A percentile compares a stretch with the other conserved stretches of the same genome.
phyloP scores from a whole-genome alignment of 2,888 invertebrate species.

The Pardosa pseudoannulata region DNA sequence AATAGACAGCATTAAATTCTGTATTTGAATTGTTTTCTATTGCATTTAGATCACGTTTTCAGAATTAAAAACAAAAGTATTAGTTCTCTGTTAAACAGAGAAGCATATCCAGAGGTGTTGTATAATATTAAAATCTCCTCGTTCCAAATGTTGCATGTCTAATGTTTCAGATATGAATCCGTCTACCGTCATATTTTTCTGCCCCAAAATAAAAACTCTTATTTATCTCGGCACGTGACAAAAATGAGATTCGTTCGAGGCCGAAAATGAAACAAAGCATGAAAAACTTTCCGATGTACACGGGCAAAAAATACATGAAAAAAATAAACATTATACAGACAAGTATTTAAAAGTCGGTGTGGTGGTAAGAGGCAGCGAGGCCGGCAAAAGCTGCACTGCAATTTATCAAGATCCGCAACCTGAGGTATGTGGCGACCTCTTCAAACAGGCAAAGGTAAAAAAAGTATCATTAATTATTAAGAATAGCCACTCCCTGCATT shows the following conservation, averaged over 20 bases:
- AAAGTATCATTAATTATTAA: constrained; percentile 71
- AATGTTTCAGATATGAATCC: too few species aligned
- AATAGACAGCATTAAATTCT: too few species aligned
- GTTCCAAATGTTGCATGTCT: too few species aligned
- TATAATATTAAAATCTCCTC: too few species aligned
- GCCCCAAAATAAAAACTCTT: background rate
- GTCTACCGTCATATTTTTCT: background rate
- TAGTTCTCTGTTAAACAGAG: too few species aligned
- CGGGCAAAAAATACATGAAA: background rate
- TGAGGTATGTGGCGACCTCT: constrained; percentile 55
- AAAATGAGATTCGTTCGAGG: constrained; percentile 8
- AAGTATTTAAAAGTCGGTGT: constrained; percentile 28
- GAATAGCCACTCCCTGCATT: constrained; percentile 60
- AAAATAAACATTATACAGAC: constrained; percentile 14
- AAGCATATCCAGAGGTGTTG: too few species aligned
- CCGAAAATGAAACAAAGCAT: constrained; percentile 10
- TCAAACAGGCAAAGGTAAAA: constrained; percentile 44
- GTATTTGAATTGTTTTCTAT: too few species aligned
- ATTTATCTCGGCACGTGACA: constrained; percentile 17
- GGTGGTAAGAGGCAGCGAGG: constrained; percentile 15
- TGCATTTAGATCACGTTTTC: too few species aligned
- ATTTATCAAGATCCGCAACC: constrained; percentile 63
- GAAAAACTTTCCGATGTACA: background rate
- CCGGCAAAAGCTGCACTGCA: constrained; percentile 16
- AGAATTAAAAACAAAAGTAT: too few species aligned